phyloP scores from a whole-genome alignment of 2,888 invertebrate genomes.

The Melolontha melolontha region DNA sequence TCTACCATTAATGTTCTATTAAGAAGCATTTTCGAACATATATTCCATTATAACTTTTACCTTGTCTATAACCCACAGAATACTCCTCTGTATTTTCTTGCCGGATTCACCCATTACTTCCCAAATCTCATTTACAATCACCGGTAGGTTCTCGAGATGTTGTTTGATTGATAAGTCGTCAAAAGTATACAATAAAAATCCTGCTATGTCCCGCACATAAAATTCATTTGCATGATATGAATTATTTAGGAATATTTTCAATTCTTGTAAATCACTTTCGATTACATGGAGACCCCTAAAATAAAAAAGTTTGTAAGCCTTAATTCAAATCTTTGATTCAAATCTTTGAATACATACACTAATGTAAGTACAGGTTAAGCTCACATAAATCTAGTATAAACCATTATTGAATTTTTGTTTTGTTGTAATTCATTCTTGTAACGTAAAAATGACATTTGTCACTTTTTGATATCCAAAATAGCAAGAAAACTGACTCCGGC shows the following conservation, averaged over 20 bases:
- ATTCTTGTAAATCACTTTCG: constrained; percentile 78
- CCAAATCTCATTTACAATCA: constrained; percentile 85
- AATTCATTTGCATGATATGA: constrained; percentile 87
- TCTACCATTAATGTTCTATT: too few relatives aligned
- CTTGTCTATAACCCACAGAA: constrained; percentile 80
- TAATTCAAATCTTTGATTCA: too few relatives aligned
- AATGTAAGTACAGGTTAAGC: too few relatives aligned
- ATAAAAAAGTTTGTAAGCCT: neutral
- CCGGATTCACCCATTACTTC: constrained; percentile 89
- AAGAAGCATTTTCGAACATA: too few relatives aligned
- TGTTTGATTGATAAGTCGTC: constrained; percentile 83
- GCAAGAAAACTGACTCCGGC: too few relatives aligned
- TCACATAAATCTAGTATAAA: too few relatives aligned
- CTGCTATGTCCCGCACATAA: constrained; percentile 82
- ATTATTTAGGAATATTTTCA: constrained; percentile 78
- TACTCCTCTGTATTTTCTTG: constrained; percentile 79
- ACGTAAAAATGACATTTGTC: too few relatives aligned
- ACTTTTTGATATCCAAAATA: too few relatives aligned
- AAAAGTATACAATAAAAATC: constrained; percentile 75
- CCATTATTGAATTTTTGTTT: too few relatives aligned
- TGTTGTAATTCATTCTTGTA: too few relatives aligned
- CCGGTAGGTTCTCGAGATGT: constrained; percentile 83
- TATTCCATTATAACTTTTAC: constrained; percentile 60
- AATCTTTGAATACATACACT: too few relatives aligned
- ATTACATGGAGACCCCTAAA: constrained; percentile 75